Percentiles rank a stretch among this genome's conserved stretches.
Conservation (phyloP, 2,888 invertebrate species). For the Chalcis sispes region DNA sequence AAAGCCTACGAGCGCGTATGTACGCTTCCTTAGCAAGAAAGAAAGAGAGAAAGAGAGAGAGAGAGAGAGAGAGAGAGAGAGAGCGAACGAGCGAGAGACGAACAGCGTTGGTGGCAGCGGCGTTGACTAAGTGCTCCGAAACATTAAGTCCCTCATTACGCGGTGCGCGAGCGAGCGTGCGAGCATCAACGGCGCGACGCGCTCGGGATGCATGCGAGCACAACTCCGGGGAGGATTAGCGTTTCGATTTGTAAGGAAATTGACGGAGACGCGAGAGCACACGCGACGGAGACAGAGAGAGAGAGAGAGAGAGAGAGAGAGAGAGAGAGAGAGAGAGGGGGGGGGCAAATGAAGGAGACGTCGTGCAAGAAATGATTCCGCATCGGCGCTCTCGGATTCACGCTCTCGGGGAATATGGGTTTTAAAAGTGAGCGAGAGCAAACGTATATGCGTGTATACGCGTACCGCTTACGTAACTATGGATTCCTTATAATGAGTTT, state of each 20-base stretch:
- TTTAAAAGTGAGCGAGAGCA: not conserved
- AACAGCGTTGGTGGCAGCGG: not conserved
- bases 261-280: conserved; percentile 38
- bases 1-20: not conserved
- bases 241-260: conserved; percentile 54
- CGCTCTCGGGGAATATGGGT: not conserved
- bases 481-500: conserved; percentile 29
- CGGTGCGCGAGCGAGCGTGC: not conserved
- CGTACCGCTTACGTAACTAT: too few relatives aligned
- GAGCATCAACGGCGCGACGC: not conserved
- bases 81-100: too few relatives aligned
- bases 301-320: too few relatives aligned
- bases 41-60: conserved; percentile 26
- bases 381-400: too few relatives aligned
- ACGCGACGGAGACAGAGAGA: not conserved
- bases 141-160: conserved; percentile 51
- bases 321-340: too few relatives aligned
- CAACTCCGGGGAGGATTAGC: conserved; percentile 37
- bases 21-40: conserved; percentile 5
- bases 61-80: too few relatives aligned
- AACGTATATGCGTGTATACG: too few relatives aligned
- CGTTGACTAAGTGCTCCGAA: conserved; percentile 44
- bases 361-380: too few relatives aligned
- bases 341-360: too few relatives aligned
- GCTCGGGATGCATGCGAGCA: not conserved